Evolutionary conservation across 2,113 vertebrate species (phyloP), one percentile per base, ranked within the genome.

Genomic region (Nestor notabilis): DNA sequence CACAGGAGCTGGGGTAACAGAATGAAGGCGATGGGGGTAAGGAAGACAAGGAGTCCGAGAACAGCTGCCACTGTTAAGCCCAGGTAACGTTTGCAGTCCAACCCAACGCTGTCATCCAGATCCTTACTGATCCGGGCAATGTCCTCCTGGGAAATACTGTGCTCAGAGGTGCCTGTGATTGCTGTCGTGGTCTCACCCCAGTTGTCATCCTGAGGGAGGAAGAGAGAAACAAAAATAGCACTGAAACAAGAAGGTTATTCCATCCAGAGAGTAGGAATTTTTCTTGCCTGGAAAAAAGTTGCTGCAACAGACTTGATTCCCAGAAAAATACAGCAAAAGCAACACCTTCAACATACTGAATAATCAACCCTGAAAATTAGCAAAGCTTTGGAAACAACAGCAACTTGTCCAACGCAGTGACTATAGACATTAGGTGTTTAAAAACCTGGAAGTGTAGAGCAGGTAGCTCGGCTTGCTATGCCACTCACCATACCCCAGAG

Each of bases 111-210:
- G 94, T 99, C 99, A 97, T 99, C 99, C 96, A 99, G 97, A 96
- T 99, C 99, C 95, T 99, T 99, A 93, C 98, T 99, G 97, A 99
- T 99, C 83, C 98, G 98, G n/a, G 99, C 98, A 39, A 99, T 98
- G 97, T 99, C 99, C 98, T 99, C 99, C 95, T 99, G 99, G 33
- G 99, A 99, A 37, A 99, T 98, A 95, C 99, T 99, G 98, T 99
- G 99, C 96, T 99, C 99, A 0, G 99, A 99, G 5, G 99, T 99
- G 94, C 99, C 99, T 0, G 99, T 99, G 97, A 99, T 98, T 15
- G 99, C 99, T 0, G 99, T 99, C 9, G 99, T 99, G 91, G 99
- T 99, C 97, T 99, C 99, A 13, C 99, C 99, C 99, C 99, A 99
- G 98, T 99, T 99, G 96, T 99, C 99, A 98, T 99, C 99, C 99